Base-by-base conservation (phyloP, 2,888 invertebrate species). In the Synanthedon andrenaeformis region DNA sequence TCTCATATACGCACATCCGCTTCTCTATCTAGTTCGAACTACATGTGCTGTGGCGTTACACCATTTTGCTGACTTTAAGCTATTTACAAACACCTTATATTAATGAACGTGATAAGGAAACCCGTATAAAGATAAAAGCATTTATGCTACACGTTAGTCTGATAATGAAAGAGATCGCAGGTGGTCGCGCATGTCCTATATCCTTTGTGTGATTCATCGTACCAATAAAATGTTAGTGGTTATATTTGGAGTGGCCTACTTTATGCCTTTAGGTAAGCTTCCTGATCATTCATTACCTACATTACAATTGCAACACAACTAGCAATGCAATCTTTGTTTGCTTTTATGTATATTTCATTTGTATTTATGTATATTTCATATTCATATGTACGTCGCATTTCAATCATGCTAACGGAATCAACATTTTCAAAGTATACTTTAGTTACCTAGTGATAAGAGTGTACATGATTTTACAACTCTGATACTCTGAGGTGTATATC, bases 261-360 rank as follows among this genome's bases (percentile, higher is more conserved):
- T 82, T 53, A 59, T 80, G 56, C 70, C 77, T 42, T 64, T 66
- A 54, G 84, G 84, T 85, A 70, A 82, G 82, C 62, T 58, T 49
- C 52, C 17, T 54, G 14, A 45, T 14, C n/a, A 35, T 35, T 35
- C 35, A 35, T 35, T 35, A 35, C 35, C 10, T 23, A 23, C 23
- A 23, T 23, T 23, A 23, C 23, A 23, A 23, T 23, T 23, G 23
- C 23, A 23, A 23, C 35, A 35, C 35, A 35, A 35, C 6, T 35
- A 3, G 10, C 8, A 35, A 35, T 10, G 10, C 35, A 35, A 35
- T 35, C 35, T 35, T 35, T 35, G 35, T 35, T 35, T 35, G 35
- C 35, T 35, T 35, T 3, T 35, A 1, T 35, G 35, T 35, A 35
- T 10, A 35, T 10, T 10, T 35, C 35, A n/a, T 10, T 3, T 35